Conservation (phyloP, 2,797 vertebrate species). For the Lithobates sylvaticus region DNA sequence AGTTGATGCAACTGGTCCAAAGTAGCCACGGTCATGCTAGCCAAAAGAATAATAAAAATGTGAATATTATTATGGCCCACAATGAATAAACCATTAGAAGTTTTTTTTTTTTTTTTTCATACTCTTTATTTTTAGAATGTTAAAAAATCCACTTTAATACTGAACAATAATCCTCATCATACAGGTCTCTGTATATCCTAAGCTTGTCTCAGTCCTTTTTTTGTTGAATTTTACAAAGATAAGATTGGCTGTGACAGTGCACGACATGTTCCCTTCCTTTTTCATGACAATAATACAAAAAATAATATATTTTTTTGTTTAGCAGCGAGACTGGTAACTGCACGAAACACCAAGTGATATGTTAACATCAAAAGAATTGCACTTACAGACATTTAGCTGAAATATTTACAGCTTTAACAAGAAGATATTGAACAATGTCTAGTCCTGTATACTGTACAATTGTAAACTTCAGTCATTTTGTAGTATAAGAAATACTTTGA, state of each 20-base stretch:
- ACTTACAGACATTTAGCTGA: slow-evolving; percentile 79
- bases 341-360: slow-evolving; percentile 78
- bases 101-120: slow-evolving; percentile 64
- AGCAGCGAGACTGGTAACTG: slow-evolving; percentile 79
- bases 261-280: slow-evolving; percentile 64
- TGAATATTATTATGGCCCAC: neutral
- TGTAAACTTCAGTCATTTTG: slow-evolving; percentile 45
- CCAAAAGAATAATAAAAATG: neutral
- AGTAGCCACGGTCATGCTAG: no score
- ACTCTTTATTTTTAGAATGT: slow-evolving; percentile 70
- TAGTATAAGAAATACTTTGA: slow-evolving; percentile 2
- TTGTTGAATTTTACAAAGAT: slow-evolving; percentile 69
- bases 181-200: slow-evolving; percentile 65
- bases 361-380: slow-evolving; percentile 77
- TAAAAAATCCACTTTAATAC: slow-evolving; percentile 66
- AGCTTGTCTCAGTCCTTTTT: slow-evolving; percentile 63
- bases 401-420: slow-evolving; percentile 83
- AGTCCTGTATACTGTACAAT: slow-evolving; percentile 74
- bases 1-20: no score
- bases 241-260: slow-evolving; percentile 65
- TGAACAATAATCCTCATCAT: slow-evolving; percentile 66
- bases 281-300: slow-evolving; percentile 81
- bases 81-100: neutral
- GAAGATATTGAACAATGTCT: slow-evolving; percentile 80
- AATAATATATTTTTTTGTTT: slow-evolving; percentile 77